phyloP scores from a whole-genome alignment of 2,113 vertebrate genomes.

The Hippolais icterina region DNA sequence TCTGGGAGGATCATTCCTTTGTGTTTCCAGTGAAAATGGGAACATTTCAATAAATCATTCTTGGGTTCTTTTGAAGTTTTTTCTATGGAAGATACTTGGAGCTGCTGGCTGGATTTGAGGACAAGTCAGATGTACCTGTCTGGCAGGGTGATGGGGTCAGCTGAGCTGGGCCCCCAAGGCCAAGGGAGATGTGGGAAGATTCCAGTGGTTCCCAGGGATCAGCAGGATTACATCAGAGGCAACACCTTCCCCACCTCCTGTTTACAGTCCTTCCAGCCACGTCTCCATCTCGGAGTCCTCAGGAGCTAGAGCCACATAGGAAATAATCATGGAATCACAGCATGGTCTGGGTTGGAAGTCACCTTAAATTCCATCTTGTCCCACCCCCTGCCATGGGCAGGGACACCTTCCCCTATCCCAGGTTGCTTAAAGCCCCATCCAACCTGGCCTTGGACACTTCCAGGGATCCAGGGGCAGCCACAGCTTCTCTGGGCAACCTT shows the following conservation, averaged over 20 bases:
- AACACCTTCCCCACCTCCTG: not conserved
- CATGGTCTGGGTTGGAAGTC: not conserved
- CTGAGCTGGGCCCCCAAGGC: not conserved
- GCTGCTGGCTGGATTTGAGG: not conserved
- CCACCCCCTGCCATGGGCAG: not conserved
- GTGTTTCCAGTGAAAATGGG: not conserved
- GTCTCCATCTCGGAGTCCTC: not conserved
- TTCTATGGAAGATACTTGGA: not conserved
- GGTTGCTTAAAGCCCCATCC: rapidly evolving
- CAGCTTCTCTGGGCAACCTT: not conserved
- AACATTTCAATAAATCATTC: not conserved
- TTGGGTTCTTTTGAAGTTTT: not conserved
- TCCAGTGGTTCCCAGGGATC: not conserved
- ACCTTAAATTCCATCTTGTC: not conserved
- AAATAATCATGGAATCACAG: not conserved
- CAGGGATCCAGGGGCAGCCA: not conserved
- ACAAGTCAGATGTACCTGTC: not conserved
- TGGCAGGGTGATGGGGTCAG: not conserved
- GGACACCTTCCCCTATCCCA: not conserved
- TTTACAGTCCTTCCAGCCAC: not conserved
- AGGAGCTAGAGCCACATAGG: not conserved
- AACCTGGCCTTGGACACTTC: not conserved
- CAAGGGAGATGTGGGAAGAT: not conserved
- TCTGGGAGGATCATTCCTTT: not conserved
- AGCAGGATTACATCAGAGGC: not conserved